A percentile compares a stretch with the other conserved stretches of the same genome.
Evolutionary conservation across 2,113 vertebrate genomes (phyloP).

Genomic region (Plecotus auritus): DNA sequence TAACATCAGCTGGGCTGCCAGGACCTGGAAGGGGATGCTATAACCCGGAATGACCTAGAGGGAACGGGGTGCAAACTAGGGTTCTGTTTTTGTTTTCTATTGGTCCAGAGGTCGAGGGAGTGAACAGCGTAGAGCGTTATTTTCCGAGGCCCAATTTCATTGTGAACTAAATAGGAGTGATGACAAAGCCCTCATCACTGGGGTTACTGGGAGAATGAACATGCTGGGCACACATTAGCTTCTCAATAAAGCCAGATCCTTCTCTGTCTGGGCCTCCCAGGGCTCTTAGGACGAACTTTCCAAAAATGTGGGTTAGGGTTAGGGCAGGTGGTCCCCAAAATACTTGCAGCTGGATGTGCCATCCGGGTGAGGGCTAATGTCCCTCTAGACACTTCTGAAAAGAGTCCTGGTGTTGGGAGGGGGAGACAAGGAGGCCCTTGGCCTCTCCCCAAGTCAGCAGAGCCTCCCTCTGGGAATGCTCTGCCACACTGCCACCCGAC

Average conservation of each 20-base stretch:
- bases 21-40: background rate
- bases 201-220: background rate
- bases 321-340: background rate
- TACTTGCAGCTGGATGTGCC: accelerated
- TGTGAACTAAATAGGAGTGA: background rate
- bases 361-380: background rate
- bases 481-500: accelerated
- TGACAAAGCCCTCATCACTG: background rate
- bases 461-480: background rate
- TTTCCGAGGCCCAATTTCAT: background rate
- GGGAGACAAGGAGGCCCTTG: background rate
- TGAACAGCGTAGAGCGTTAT: accelerated
- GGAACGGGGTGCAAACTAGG: too few relatives aligned
- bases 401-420: background rate
- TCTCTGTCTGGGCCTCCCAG: background rate
- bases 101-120: background rate
- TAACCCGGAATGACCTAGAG: background rate
- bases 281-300: background rate
- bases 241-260: background rate
- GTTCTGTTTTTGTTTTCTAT: background rate
- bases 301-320: background rate
- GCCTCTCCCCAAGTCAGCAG: background rate
- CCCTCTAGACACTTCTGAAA: background rate
- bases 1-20: background rate
- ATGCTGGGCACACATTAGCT: background rate